phyloP scores from a whole-genome alignment of 2,888 invertebrate genomes.

The Amphipyra tragopoginis region DNA sequence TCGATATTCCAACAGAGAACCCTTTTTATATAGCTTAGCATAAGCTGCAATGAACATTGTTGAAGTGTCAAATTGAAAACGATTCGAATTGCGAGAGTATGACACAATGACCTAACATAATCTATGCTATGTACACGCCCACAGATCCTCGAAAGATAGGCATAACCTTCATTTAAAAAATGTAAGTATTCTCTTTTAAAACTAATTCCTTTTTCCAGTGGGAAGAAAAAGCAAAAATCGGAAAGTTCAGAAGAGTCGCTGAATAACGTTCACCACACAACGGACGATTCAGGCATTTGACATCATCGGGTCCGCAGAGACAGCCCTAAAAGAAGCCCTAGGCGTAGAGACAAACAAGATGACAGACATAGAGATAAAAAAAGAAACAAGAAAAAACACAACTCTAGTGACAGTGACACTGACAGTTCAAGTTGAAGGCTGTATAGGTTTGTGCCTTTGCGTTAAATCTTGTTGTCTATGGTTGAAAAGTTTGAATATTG shows the following conservation, averaged over 20 bases:
- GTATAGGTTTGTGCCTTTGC: conserved; percentile 40
- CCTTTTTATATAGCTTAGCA: too few species aligned
- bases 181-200: too few species aligned
- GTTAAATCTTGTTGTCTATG: conserved; percentile 52
- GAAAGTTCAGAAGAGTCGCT: conserved; percentile 83
- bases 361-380: conserved; percentile 67
- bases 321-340: conserved; percentile 74
- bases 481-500: conserved; percentile 32
- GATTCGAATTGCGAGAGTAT: too few species aligned
- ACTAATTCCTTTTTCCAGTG: conserved; percentile 58
- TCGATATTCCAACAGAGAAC: too few species aligned
- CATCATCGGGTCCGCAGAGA: conserved; percentile 84
- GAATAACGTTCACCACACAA: conserved; percentile 85
- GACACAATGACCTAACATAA: too few species aligned
- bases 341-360: conserved; percentile 66
- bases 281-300: conserved; percentile 88
- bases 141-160: too few species aligned
- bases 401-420: conserved; percentile 75
- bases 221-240: conserved; percentile 81
- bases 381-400: conserved; percentile 72
- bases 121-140: too few species aligned
- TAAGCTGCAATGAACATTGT: too few species aligned
- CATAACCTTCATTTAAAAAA: too few species aligned
- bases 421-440: conserved; percentile 82
- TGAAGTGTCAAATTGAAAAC: too few species aligned